A percentile compares a stretch with the other conserved stretches of the same genome.
These are phyloP conservation scores for Catonia carolina DNA, from an alignment of 2,888 invertebrate genomes.

Conservation along the genomic window DNA sequence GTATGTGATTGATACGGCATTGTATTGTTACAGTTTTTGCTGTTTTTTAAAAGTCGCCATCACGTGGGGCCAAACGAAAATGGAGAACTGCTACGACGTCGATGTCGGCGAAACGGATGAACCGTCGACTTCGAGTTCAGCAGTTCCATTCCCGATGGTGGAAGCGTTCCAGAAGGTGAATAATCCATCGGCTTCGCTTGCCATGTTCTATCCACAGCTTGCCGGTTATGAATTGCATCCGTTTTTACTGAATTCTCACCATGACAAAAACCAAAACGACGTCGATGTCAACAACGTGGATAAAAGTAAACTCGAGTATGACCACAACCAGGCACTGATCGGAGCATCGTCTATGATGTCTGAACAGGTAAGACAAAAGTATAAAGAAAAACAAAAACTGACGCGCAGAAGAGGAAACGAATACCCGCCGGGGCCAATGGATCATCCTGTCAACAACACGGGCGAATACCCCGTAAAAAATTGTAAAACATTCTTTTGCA, in stretches of 20 bases:
- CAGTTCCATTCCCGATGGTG: too few species aligned
- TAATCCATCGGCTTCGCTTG: conserved; percentile 29
- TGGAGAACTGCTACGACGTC: too few species aligned
- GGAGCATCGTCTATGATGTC: conserved; percentile 10
- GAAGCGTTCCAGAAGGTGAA: conserved; percentile 13
- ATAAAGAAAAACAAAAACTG: conserved; percentile 18
- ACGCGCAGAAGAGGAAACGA: conserved; percentile 15
- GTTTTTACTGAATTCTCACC: conserved; percentile 28
- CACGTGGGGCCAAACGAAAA: too few species aligned
- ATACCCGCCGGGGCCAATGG: conserved; percentile 6
- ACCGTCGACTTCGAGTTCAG: too few species aligned
- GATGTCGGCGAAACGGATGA: too few species aligned
- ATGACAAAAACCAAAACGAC: conserved; percentile 23
- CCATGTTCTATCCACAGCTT: conserved; percentile 35
- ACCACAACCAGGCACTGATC: background rate
- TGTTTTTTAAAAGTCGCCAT: too few species aligned
- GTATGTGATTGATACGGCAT: too few species aligned
- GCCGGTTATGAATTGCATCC: conserved; percentile 34
- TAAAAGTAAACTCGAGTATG: conserved; percentile 2
- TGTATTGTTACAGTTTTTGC: too few species aligned
- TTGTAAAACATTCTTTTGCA: conserved; percentile 34
- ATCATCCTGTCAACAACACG: conserved; percentile 14
- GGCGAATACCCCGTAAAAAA: conserved; percentile 28
- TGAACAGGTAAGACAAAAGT: conserved; percentile 6
- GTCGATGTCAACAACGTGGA: conserved; percentile 2